Conservation (phyloP, 2,113 vertebrate genomes). For the Meleagris gallopavo region DNA sequence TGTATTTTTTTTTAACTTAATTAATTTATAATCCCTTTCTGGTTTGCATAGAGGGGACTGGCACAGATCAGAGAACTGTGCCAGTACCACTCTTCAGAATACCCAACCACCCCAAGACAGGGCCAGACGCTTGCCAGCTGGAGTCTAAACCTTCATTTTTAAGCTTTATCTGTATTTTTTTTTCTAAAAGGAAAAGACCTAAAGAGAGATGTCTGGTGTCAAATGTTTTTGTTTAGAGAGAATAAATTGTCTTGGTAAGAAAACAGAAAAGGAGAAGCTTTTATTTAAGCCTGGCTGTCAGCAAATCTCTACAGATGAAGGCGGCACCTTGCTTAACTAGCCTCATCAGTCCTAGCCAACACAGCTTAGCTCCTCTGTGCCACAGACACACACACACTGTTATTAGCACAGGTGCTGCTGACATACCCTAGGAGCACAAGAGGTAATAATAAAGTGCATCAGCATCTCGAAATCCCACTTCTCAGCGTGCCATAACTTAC, state of each 20-base stretch:
- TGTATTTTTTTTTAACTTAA: no score
- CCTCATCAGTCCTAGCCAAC: not conserved
- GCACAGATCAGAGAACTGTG: not conserved
- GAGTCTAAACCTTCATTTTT: not conserved
- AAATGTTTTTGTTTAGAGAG: not conserved
- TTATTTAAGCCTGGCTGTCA: not conserved
- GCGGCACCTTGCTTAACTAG: not conserved
- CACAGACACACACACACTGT: not conserved
- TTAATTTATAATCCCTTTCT: not conserved
- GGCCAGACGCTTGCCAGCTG: not conserved
- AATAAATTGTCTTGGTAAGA: not conserved
- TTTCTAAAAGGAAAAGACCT: not conserved
- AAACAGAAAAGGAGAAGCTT: not conserved
- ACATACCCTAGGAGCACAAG: not conserved
- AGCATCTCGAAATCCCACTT: not conserved
- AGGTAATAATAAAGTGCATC: not conserved
- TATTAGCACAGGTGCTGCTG: not conserved
- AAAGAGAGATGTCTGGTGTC: not conserved
- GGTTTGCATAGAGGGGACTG: not conserved
- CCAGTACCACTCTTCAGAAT: fast-evolving
- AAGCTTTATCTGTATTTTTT: not conserved
- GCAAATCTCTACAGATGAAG: not conserved
- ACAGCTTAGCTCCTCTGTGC: not conserved
- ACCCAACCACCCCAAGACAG: not conserved
- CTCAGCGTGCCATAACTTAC: constrained; percentile 63